Conservation (phyloP, 1,140 invertebrate genomes). For the Heliconius melpomene region DNA sequence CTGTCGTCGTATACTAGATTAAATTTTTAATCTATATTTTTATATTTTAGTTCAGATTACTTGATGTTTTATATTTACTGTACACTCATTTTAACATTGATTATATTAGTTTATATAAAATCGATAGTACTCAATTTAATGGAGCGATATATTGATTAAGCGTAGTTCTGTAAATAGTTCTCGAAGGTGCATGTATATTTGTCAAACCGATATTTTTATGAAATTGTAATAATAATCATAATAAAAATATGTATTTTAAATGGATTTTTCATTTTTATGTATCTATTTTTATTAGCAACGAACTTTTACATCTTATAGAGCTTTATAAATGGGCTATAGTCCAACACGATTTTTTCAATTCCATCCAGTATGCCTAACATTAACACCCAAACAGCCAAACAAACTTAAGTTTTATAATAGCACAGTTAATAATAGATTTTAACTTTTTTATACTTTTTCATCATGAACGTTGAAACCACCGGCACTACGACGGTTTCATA, state of each 20-base stretch:
- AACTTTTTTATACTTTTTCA: no score
- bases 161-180: conserved; percentile 18
- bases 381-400: no score
- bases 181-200: conserved; percentile 36
- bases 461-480: background rate
- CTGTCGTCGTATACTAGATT: no score
- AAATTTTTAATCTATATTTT: background rate
- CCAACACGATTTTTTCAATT: no score
- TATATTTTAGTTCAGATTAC: no score
- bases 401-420: no score
- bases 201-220: conserved; percentile 25
- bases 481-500: background rate
- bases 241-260: conserved; percentile 32
- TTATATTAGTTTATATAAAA: conserved; percentile 18
- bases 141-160: conserved; percentile 36
- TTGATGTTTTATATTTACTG: background rate
- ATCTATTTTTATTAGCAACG: background rate
- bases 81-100: background rate
- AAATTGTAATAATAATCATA: conserved; percentile 20
- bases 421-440: no score
- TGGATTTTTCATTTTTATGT: conserved; percentile 17
- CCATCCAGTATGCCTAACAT: no score
- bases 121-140: conserved; percentile 23
- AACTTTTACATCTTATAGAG: no score
- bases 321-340: no score